These are phyloP conservation scores for Crioceris asparagi DNA, from an alignment of 2,888 invertebrate genomes.

Conservation along the genomic window DNA sequence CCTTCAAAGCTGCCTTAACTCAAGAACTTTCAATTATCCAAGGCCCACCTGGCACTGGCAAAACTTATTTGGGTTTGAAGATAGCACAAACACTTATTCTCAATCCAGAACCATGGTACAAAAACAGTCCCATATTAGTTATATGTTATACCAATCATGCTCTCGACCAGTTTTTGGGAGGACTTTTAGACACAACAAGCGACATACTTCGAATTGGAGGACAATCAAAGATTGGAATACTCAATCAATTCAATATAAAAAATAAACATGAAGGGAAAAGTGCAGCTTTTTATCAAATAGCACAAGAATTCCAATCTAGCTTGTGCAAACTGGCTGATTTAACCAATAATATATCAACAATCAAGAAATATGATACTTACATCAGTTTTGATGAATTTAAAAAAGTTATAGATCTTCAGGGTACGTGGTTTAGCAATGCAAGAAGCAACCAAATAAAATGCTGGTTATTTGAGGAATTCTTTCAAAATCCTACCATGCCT, in stretches of 20 bases:
- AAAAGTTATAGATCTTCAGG: too few relatives aligned
- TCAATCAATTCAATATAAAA: slow-evolving; percentile 9
- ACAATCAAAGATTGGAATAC: slow-evolving; percentile 45
- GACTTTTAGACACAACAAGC: slow-evolving; percentile 47
- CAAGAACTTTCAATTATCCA: slow-evolving; percentile 68
- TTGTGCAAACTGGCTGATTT: too few relatives aligned
- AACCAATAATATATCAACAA: too few relatives aligned
- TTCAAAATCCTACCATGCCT: too few relatives aligned
- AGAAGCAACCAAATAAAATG: too few relatives aligned
- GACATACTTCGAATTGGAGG: slow-evolving; percentile 57
- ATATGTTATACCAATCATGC: slow-evolving; percentile 82
- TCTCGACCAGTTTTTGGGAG: slow-evolving; percentile 74
- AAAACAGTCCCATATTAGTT: slow-evolving; percentile 53
- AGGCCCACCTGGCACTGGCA: slow-evolving; percentile 84
- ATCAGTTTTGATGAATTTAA: too few relatives aligned
- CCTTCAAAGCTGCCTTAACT: slow-evolving; percentile 55
- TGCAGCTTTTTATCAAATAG: too few relatives aligned
- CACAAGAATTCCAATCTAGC: too few relatives aligned
- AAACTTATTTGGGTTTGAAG: slow-evolving; percentile 70
- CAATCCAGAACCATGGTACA: slow-evolving; percentile 40
- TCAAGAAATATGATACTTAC: too few relatives aligned
- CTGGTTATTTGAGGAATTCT: too few relatives aligned
- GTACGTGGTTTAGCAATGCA: too few relatives aligned
- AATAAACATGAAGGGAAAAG: slow-evolving; percentile 5
- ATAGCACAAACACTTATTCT: slow-evolving; percentile 56